Percentiles rank a stretch among this genome's conserved stretches.
These are phyloP conservation scores for Diachrysia chrysitis DNA, from an alignment of 2,888 invertebrate genomes.

Conservation along the genomic window DNA sequence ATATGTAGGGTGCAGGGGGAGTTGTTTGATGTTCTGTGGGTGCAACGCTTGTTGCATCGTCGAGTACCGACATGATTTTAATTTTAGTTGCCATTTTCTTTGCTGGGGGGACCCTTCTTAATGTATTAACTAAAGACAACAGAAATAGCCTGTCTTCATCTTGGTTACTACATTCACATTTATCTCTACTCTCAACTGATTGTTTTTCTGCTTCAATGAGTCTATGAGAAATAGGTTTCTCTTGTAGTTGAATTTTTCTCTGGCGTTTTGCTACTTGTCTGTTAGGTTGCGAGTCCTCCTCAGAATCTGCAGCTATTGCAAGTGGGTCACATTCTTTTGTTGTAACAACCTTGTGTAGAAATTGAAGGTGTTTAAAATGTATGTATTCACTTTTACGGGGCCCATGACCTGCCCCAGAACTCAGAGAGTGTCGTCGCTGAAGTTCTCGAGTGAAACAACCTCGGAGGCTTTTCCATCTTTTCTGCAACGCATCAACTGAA, in stretches of 20 bases:
- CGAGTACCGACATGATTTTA: neutral
- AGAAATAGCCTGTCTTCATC: neutral
- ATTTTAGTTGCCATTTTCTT: neutral
- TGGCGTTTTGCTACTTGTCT: neutral
- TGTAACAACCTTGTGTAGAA: constrained; percentile 39
- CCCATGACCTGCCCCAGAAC: constrained; percentile 21
- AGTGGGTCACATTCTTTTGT: constrained; percentile 24
- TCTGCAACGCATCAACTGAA: constrained; percentile 37
- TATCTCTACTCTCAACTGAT: neutral
- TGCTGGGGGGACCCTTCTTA: neutral
- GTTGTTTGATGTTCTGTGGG: neutral
- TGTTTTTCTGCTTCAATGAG: neutral
- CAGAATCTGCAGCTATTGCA: constrained; percentile 6
- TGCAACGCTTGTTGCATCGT: neutral
- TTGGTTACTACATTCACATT: neutral
- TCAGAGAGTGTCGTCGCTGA: constrained; percentile 32
- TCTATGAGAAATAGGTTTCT: neutral
- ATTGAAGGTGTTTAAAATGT: constrained; percentile 45
- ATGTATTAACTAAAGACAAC: neutral
- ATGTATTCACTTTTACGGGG: constrained; percentile 49
- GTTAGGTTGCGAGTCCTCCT: constrained; percentile 11
- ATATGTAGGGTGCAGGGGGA: neutral
- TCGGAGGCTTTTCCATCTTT: constrained; percentile 48
- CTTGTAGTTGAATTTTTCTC: neutral
- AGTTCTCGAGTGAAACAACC: constrained; percentile 48